Base-by-base conservation (phyloP, 2,797 vertebrate species). In the Lindbergichthys nudifrons region DNA sequence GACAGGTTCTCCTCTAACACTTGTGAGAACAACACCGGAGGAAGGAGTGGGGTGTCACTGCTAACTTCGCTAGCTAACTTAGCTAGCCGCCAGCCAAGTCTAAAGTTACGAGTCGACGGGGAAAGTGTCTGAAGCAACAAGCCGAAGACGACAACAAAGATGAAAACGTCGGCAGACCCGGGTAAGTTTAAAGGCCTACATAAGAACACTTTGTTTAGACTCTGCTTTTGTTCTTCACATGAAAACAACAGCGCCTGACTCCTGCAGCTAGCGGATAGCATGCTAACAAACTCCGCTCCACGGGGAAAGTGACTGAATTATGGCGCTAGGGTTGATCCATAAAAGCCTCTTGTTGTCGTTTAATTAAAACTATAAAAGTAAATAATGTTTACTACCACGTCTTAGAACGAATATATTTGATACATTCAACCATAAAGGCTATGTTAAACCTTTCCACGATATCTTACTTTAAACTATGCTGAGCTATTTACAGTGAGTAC, bases 131-230 rank as follows among this genome's bases (percentile, higher is more conserved):
- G 76, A 77, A 77, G 75, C 63, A 5, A 75, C 52, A 0, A 58
- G 1, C n/a, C 73, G 70, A 82, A 67, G 59, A 80, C 84, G 41
- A 26, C 75, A 1, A 68, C 80, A 11, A 73, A 73, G 72, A 95
- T 95, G 95, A 95, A 95, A 81, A 95, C 95, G 91, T 89, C 92
- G 82, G 78, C 88, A 4, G 94, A 95, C 5, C 42, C 93, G 84
- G 95, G 95, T 95, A 63, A 94, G 94, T 85, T 16, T 1, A 61
- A 30, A 16, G 2, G 5, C 41, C 45, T 64, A 6, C 6, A 1
- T 12, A 10, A 12, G 1, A 15, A 0, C 13, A 54, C 32, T 36
- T 9, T 65, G 65, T 54, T n/a, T 1, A 12, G 10, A 5, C 48
- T n/a, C 26, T 21, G 59, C 56, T 58, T 42, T 67, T 74, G 32